Percentiles rank a stretch among this genome's conserved stretches.
Conservation (phyloP, 92 coral and sea anemone species). For the Phenganax stokvisi region DNA sequence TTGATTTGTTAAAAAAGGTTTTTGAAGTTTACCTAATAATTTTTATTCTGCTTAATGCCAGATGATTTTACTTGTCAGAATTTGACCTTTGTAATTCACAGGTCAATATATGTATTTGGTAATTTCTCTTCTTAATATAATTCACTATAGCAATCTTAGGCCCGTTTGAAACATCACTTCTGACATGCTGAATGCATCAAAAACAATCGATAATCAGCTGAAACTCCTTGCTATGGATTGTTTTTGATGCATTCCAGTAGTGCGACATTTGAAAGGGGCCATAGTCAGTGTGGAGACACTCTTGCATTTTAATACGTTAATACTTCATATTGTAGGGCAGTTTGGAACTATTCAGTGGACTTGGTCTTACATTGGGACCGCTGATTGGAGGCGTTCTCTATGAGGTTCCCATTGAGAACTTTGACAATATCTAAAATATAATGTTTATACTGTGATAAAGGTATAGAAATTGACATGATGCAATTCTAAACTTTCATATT, state of each 20-base stretch:
- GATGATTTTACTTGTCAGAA: not conserved
- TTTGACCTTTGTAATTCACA: not conserved
- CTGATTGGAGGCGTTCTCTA: slow-evolving; percentile 86
- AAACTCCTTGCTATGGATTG: too few relatives aligned
- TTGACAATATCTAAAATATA: not conserved
- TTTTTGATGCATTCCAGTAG: not conserved
- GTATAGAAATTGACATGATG: not conserved
- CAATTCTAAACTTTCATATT: not conserved
- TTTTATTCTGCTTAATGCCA: not conserved
- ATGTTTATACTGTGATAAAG: not conserved
- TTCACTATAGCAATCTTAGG: too few relatives aligned
- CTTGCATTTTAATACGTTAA: not conserved
- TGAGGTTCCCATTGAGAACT: slow-evolving; percentile 48
- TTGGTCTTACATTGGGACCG: slow-evolving; percentile 93
- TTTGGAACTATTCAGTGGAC: slow-evolving; percentile 83
- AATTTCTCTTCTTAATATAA: too few relatives aligned
- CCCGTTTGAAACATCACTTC: too few relatives aligned
- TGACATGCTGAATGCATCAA: too few relatives aligned
- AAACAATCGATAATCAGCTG: too few relatives aligned
- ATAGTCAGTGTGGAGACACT: too few relatives aligned
- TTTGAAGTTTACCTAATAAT: not conserved
- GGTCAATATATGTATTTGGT: too few relatives aligned
- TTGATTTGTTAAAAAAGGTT: too few relatives aligned
- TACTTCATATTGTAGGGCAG: slow-evolving; percentile 55
- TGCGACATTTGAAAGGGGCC: too few relatives aligned